Percentiles rank a stretch among this genome's conserved stretches.
These are phyloP conservation scores for Arctopsyche grandis DNA, from an alignment of 1,140 invertebrate genomes.

Conservation along the genomic window DNA sequence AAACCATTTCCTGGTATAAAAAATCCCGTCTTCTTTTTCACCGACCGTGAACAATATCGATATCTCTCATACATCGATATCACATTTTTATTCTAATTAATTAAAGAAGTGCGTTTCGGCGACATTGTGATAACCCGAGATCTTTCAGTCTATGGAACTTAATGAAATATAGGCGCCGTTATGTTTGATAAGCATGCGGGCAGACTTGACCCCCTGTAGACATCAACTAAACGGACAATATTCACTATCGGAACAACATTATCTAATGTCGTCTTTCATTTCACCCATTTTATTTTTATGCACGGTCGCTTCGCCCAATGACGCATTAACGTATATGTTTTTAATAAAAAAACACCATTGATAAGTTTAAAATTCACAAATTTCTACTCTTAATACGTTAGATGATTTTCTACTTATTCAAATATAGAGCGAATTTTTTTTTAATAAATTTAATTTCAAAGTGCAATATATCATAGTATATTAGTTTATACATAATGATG, in stretches of 20 bases:
- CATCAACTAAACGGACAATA: neutral
- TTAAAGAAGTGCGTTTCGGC: no score
- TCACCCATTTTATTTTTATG: neutral
- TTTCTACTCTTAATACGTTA: no score
- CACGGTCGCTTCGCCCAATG: neutral
- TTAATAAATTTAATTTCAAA: no score
- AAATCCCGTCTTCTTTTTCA: no score
- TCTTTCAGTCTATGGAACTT: neutral
- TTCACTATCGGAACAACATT: neutral
- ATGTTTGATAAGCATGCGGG: neutral
- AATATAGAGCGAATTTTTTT: no score
- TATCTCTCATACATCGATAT: no score
- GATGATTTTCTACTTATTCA: no score
- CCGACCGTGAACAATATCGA: no score
- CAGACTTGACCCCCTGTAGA: constrained; percentile 34
- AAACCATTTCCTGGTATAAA: no score
- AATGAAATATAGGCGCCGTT: neutral
- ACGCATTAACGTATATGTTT: constrained; percentile 14
- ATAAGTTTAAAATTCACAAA: neutral
- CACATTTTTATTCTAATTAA: no score
- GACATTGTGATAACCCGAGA: neutral
- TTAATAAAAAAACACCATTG: neutral
- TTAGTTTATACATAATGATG: no score
- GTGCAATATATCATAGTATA: no score
- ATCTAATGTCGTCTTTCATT: neutral